phyloP scores from a whole-genome alignment of 1,140 invertebrate species.

The Lucilia cuprina region DNA sequence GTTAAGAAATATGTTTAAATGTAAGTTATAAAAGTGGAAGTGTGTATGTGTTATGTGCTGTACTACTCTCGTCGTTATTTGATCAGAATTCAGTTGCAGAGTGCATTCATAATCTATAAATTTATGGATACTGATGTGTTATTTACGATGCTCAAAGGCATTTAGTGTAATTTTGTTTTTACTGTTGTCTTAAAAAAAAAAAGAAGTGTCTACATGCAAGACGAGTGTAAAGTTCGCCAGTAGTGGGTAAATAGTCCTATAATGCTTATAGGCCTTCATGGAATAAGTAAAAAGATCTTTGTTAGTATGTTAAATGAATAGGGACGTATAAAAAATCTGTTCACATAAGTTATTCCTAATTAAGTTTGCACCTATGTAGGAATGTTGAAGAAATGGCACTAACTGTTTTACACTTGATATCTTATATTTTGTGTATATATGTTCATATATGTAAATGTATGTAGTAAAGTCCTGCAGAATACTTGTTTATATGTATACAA shows the following conservation, averaged over 20 bases:
- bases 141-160: conserved; percentile 55
- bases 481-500: background rate
- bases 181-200: conserved; percentile 1
- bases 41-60: background rate
- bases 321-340: no score
- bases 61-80: background rate
- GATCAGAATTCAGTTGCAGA: conserved; percentile 26
- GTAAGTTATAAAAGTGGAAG: background rate
- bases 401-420: background rate
- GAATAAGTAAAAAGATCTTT: no score
- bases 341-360: no score
- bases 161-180: conserved; percentile 43
- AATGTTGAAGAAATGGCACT: no score
- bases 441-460: background rate
- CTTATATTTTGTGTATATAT: background rate
- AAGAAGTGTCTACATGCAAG: background rate
- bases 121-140: conserved; percentile 56
- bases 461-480: background rate
- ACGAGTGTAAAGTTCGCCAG: background rate
- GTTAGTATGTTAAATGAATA: no score
- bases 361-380: no score
- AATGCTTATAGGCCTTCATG: no score
- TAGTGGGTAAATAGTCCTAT: no score
- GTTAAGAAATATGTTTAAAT: background rate
- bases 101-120: conserved; percentile 53